These are phyloP conservation scores for Sesia bembeciformis DNA, from an alignment of 2,888 invertebrate genomes.

Conservation along the genomic window DNA sequence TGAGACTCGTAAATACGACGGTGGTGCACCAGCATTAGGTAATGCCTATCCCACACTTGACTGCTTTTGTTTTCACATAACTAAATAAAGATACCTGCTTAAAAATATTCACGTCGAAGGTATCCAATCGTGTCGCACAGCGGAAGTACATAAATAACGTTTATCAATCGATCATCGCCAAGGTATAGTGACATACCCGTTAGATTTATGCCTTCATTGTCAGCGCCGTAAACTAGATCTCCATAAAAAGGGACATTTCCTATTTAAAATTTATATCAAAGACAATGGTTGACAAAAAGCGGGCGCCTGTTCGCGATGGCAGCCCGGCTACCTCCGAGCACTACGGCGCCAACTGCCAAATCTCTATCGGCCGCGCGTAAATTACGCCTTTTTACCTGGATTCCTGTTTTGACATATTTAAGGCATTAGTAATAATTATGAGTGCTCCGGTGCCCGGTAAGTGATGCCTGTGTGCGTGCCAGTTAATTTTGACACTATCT, in stretches of 20 bases:
- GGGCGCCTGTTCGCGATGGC: conserved; percentile 62
- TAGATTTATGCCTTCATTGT: conserved; percentile 74
- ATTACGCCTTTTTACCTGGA: conserved; percentile 75
- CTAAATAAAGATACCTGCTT: neutral
- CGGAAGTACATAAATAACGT: conserved; percentile 73
- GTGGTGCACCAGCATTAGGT: no score
- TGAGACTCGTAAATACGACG: no score
- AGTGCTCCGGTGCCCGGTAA: conserved; percentile 53
- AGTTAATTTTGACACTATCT: conserved; percentile 72
- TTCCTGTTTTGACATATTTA: conserved; percentile 75
- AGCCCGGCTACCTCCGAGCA: conserved; percentile 30
- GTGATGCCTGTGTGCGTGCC: conserved; percentile 50
- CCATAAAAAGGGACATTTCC: conserved; percentile 73
- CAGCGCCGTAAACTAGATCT: conserved; percentile 73
- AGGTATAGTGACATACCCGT: conserved; percentile 56
- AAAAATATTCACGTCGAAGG: conserved; percentile 12
- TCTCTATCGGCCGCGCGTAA: conserved; percentile 72
- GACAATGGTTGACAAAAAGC: conserved; percentile 73
- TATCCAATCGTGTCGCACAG: conserved; percentile 38
- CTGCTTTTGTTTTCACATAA: no score
- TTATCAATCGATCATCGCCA: conserved; percentile 72
- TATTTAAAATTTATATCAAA: conserved; percentile 74
- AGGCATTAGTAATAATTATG: conserved; percentile 75
- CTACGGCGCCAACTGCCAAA: conserved; percentile 73
- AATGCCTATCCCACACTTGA: no score